Evolutionary conservation across 2,888 invertebrate genomes (phyloP).

Genomic region (Agonopterix subpropinquella): DNA sequence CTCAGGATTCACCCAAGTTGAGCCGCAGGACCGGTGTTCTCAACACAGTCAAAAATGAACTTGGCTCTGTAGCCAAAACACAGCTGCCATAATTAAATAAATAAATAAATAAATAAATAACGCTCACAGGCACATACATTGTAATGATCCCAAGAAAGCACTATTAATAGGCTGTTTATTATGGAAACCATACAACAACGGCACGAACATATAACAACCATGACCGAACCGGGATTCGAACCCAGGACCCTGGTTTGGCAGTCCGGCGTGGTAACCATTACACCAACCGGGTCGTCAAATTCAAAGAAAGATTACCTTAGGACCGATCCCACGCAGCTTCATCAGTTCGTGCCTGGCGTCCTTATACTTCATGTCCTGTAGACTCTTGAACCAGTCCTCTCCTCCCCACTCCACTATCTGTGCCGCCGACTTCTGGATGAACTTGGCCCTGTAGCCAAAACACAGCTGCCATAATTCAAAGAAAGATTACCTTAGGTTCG

Average conservation of each 20-base stretch:
- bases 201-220: too few species aligned
- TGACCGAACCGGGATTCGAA: too few species aligned
- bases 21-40: too few species aligned
- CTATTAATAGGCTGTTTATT: too few species aligned
- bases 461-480: conserved; percentile 65
- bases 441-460: conserved; percentile 93
- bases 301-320: conserved; percentile 85
- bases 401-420: conserved; percentile 83
- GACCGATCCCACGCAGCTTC: conserved; percentile 91
- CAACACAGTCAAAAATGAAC: too few species aligned
- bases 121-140: too few species aligned
- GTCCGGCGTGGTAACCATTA: too few species aligned
- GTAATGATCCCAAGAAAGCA: conserved; percentile 21
- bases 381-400: conserved; percentile 80
- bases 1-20: too few species aligned
- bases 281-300: conserved; percentile 81
- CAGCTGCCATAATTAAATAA: conserved; percentile 56
- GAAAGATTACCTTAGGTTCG: conserved; percentile 86
- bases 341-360: conserved; percentile 85
- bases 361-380: conserved; percentile 81
- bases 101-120: too few species aligned
- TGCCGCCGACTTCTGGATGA: conserved; percentile 84
- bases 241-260: too few species aligned
- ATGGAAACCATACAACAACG: too few species aligned
- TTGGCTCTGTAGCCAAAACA: conserved; percentile 93